Evolutionary conservation across 2,797 vertebrate genomes (phyloP), one percentile per base, ranked within the genome.

Genomic region (Esox masquinongy): DNA sequence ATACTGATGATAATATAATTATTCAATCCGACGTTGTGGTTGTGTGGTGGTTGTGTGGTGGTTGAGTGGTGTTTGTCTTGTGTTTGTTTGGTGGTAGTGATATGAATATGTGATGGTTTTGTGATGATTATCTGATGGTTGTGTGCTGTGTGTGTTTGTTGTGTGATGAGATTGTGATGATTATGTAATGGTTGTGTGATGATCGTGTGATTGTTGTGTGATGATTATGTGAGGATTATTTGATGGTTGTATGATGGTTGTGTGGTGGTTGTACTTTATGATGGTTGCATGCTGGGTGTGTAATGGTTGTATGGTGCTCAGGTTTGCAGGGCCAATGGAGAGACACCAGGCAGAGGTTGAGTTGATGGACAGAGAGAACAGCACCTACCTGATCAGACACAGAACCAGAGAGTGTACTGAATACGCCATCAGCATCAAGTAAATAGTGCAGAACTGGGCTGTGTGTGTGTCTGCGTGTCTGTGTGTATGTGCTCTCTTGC

Each of bases 391-490:
- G 85, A 92, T 99, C 82, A 94, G 98, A 59, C 95, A 97, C 92
- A 92, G 98, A 87, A 97, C 94, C 75, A 97, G 95, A 88, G 97
- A 98, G 83, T 95, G 92, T 61, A 95, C 95, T 16, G 97, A 99
- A 88, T 99, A 98, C n/a, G 98, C 98, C 79, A 96, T 99, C 88
- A 99, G 97, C 86, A 97, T 99, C 91, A 99, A 99, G 98, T 99
- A 94, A 96, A 97, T 95, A 68, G 70, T 34, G 15, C 1, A 15
- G 49, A 17, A 0, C 50, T 0, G 1, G 50, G 50, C 0, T 1
- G 15, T 50, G 49, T 5, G 49, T 50, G 49, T 49, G 47, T 16
- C 12, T 16, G 49, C 5, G 50, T 51, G 49, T 1, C 3, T 5
- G 47, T 50, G 47, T 16, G 49, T 17, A 12, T 51, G 50, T 43